Percentiles rank a stretch among this genome's conserved stretches.
phyloP scores from a whole-genome alignment of 2,113 vertebrate species.

The Oplegnathus fasciatus region DNA sequence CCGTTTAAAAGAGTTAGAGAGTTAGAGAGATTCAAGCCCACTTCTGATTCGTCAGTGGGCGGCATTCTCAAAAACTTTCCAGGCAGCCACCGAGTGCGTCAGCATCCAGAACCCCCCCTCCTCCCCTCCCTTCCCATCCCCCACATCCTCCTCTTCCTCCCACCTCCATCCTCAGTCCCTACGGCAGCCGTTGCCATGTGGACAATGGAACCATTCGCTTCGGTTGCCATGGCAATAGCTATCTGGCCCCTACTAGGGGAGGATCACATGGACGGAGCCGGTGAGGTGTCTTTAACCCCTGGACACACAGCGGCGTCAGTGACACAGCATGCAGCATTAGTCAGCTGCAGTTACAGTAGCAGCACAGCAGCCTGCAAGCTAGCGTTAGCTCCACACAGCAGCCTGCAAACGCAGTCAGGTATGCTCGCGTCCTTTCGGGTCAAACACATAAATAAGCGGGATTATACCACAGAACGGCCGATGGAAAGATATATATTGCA shows the following conservation, averaged over 20 bases:
- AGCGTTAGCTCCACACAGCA: not conserved
- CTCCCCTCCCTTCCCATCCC: not conserved
- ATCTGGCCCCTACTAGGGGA: constrained; percentile 35
- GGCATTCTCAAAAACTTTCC: constrained; percentile 75
- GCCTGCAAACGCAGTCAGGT: constrained; percentile 31
- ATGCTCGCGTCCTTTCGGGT: constrained; percentile 32
- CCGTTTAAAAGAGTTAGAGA: constrained; percentile 53
- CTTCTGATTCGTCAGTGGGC: constrained; percentile 72
- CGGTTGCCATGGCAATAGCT: constrained; percentile 73
- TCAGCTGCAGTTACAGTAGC: constrained; percentile 50
- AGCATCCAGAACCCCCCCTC: constrained; percentile 53
- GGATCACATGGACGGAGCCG: constrained; percentile 59
- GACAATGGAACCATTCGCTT: constrained; percentile 61
- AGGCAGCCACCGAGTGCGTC: constrained; percentile 68
- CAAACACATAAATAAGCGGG: constrained; percentile 47
- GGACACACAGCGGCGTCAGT: constrained; percentile 51
- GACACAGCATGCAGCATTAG: constrained; percentile 57
- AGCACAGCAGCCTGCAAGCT: not conserved
- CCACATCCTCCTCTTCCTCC: not conserved
- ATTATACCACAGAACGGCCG: constrained; percentile 2
- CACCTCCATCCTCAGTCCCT: constrained; percentile 49
- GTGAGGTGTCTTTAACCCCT: constrained; percentile 68
- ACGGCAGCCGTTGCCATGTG: constrained; percentile 77
- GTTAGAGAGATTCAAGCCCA: constrained; percentile 60
- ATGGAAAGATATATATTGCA: constrained; percentile 44